A percentile compares a stretch with the other conserved stretches of the same genome.
Conservation (phyloP, 1,140 invertebrate species). For the Lepidurus arcticus region DNA sequence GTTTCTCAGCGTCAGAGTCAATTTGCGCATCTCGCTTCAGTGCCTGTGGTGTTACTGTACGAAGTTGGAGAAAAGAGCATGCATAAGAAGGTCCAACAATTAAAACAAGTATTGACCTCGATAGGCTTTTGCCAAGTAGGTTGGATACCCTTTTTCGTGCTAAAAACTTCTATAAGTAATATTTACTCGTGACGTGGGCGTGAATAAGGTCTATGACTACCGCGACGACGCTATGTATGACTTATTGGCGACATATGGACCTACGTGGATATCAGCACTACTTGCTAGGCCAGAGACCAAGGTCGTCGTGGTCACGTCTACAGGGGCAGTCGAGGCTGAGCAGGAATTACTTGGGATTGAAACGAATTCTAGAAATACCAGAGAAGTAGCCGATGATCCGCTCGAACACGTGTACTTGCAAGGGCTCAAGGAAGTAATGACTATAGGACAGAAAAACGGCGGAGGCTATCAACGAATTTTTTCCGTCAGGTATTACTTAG, state of each 20-base stretch:
- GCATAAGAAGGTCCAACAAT: neutral
- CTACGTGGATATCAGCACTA: neutral
- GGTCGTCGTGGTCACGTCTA: neutral
- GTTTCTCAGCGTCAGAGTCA: neutral
- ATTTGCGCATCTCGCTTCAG: neutral
- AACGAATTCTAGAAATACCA: neutral
- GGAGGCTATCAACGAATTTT: neutral
- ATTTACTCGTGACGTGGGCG: neutral
- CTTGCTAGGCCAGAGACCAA: neutral
- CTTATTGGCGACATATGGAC: conserved; percentile 10
- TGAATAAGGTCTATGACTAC: conserved; percentile 1
- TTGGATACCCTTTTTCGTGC: neutral
- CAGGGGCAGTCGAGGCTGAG: neutral
- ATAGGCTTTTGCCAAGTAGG: conserved; percentile 17
- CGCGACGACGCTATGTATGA: neutral
- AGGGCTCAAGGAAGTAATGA: neutral
- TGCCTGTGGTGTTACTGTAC: neutral
- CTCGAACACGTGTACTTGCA: neutral
- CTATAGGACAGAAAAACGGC: neutral
- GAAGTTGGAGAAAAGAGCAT: neutral
- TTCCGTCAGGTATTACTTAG: neutral
- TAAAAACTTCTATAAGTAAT: neutral
- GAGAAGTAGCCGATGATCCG: neutral
- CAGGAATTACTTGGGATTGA: neutral
- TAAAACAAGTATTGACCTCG: conserved; percentile 8